These are phyloP conservation scores for Ceratina calcarata DNA, from an alignment of 1,140 invertebrate genomes.

Conservation along the genomic window DNA sequence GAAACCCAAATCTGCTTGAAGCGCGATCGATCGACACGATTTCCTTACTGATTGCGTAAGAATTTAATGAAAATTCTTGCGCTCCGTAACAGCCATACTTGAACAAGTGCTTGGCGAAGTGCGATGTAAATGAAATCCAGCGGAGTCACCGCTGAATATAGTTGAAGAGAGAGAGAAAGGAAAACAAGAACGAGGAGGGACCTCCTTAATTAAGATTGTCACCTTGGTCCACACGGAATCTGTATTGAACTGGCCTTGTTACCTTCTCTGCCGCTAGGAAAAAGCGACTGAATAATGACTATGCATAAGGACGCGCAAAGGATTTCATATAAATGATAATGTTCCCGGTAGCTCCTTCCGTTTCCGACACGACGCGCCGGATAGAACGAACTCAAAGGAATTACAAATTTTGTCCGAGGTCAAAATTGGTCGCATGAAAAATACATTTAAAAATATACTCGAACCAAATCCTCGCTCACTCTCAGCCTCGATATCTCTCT, in stretches of 20 bases:
- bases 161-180: not conserved
- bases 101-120: constrained; percentile 13
- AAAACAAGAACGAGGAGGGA: not conserved
- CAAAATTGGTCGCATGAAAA: constrained; percentile 68
- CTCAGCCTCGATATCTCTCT: constrained; percentile 6
- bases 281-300: constrained; percentile 72
- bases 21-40: not conserved
- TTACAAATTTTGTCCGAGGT: constrained; percentile 70
- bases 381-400: constrained; percentile 71
- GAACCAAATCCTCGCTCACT: not conserved
- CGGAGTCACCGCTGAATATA: constrained; percentile 44
- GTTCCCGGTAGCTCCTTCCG: constrained; percentile 66
- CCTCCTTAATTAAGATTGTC: constrained; percentile 63
- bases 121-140: constrained; percentile 51
- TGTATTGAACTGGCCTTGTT: constrained; percentile 65
- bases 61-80: constrained; percentile 19
- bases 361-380: constrained; percentile 48
- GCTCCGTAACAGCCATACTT: constrained; percentile 20
- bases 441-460: constrained; percentile 64
- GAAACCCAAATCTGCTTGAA: not conserved
- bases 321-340: constrained; percentile 79
- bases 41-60: not conserved
- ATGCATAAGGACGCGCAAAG: constrained; percentile 76
- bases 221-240: constrained; percentile 42
- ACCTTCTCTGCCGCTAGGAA: constrained; percentile 42